Base-by-base conservation (phyloP, 2,888 invertebrate species). In the Conops quadrifasciatus region DNA sequence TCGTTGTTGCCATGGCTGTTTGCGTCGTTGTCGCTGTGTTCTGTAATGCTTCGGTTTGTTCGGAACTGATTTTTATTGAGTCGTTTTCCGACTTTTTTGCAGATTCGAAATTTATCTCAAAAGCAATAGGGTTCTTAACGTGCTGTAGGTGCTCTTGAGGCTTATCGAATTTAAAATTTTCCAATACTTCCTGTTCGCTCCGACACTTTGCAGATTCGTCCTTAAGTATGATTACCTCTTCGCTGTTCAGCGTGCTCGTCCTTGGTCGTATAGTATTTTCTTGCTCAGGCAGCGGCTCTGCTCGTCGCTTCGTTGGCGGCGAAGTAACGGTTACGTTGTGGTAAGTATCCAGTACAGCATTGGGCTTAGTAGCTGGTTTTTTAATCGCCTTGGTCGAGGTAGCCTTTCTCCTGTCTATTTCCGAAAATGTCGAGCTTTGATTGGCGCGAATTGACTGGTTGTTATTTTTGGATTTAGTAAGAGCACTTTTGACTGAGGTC, bases 241-340 rank as follows among this genome's bases (percentile, higher is more conserved):
- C 82, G 0, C 82, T 80, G 13, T 79, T 77, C 63, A 85, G 75
- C 0, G 84, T 84, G 71, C 82, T 78, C 4, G 83, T 80, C 7
- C 78, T 72, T 67, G 74, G 72, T 24, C 75, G 65, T 3, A 26
- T 4, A 36, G 36, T 67, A 28, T 67, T 43, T 62, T 36, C 49
- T 24, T 56, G 47, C n/a, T 64, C 16, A 24, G 11, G 1, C 2
- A 26, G 3, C 2, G 9, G 13, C 77, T 1, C 67, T 62, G 56
- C 78, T 73, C 16, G 81, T 66, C 83, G 81, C 74, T 79, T 79
- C 19, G 81, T 75, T 15, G 86, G 85, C 51, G 86, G 86, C 28
- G 86, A 86, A 1, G 80, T 76, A 11, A 86, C 82, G 0, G 86
- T 86, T 24, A 86, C 86, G 78, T 83, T 86, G 45, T 85, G 84